Percentiles rank a stretch among this genome's conserved stretches.
phyloP scores from a whole-genome alignment of 37 sponge, comb jelly and placozoan genomes.

The Chondrilla cf. caribensis region DNA sequence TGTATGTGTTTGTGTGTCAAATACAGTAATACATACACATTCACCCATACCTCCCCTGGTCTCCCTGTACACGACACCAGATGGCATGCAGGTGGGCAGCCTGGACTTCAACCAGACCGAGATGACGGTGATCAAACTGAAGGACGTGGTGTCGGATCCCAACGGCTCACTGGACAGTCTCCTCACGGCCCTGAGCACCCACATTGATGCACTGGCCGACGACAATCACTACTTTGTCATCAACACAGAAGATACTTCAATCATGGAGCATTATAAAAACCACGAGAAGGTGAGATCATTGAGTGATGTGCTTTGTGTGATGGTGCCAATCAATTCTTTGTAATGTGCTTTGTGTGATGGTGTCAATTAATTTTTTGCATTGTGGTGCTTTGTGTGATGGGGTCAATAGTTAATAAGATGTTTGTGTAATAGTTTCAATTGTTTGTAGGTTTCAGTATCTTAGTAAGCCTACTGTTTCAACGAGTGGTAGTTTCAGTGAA shows the following conservation, averaged over 20 bases:
- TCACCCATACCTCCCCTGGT: no score
- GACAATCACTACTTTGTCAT: constrained; percentile 63
- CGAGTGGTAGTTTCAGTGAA: no score
- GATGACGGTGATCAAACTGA: constrained; percentile 40
- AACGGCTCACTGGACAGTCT: constrained; percentile 40
- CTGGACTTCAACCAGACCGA: constrained; percentile 44
- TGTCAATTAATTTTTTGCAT: no score
- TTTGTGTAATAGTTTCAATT: no score
- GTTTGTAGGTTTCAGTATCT: no score
- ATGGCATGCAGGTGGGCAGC: constrained; percentile 53
- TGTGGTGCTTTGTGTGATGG: no score
- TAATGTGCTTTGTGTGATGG: no score
- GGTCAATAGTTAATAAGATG: no score
- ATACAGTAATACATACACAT: no score
- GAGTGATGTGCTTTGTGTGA: constrained; percentile 5
- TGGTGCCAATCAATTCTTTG: no score
- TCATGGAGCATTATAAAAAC: constrained; percentile 14
- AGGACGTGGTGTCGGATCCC: constrained; percentile 43
- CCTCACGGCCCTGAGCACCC: constrained; percentile 33
- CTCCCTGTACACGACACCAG: not conserved
- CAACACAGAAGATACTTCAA: constrained; percentile 45
- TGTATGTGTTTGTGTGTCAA: no score
- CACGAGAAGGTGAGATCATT: constrained; percentile 7
- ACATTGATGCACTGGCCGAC: constrained; percentile 55
- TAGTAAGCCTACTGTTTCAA: no score